A percentile compares a stretch with the other conserved stretches of the same genome.
These are phyloP conservation scores for Heliangelus exortis DNA, from an alignment of 2,797 vertebrate species.

Conservation along the genomic window DNA sequence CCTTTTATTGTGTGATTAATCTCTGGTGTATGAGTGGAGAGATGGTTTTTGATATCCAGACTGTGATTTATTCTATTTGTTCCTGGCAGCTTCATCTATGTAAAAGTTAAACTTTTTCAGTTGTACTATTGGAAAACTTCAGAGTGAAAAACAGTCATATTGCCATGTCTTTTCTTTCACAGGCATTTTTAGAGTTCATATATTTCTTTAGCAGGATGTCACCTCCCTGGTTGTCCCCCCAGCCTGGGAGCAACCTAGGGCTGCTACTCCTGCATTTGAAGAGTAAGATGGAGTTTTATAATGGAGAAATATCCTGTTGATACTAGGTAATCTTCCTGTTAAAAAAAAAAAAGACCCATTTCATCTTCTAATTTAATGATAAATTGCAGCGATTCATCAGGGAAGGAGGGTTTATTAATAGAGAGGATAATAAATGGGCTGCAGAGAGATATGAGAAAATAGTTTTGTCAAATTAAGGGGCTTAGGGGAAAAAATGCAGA, in stretches of 20 bases:
- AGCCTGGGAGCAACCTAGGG: background rate
- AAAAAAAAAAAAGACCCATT: slow-evolving; percentile 22
- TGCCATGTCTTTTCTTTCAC: slow-evolving; percentile 5
- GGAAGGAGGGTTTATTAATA: slow-evolving; percentile 47
- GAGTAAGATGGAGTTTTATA: slow-evolving; percentile 46
- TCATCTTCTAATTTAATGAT: slow-evolving; percentile 65
- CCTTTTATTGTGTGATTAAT: background rate
- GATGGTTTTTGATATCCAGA: background rate
- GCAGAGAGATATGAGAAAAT: slow-evolving; percentile 23
- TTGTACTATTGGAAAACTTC: background rate
- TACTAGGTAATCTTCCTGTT: slow-evolving; percentile 54
- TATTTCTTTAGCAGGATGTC: background rate
- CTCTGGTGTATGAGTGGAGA: background rate
- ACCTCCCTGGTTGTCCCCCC: background rate
- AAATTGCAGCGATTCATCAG: slow-evolving; percentile 52
- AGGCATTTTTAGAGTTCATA: background rate
- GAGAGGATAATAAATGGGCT: slow-evolving; percentile 14
- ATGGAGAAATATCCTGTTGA: slow-evolving; percentile 51
- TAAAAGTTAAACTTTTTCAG: background rate
- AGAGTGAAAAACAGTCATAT: background rate
- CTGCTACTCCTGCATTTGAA: background rate
- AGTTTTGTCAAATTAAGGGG: slow-evolving; percentile 35
- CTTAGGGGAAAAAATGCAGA: background rate
- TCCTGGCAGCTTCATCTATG: background rate
- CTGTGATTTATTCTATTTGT: background rate